These are phyloP conservation scores for Melanocharis versteri DNA, from an alignment of 2,113 vertebrate species.

Conservation along the genomic window DNA sequence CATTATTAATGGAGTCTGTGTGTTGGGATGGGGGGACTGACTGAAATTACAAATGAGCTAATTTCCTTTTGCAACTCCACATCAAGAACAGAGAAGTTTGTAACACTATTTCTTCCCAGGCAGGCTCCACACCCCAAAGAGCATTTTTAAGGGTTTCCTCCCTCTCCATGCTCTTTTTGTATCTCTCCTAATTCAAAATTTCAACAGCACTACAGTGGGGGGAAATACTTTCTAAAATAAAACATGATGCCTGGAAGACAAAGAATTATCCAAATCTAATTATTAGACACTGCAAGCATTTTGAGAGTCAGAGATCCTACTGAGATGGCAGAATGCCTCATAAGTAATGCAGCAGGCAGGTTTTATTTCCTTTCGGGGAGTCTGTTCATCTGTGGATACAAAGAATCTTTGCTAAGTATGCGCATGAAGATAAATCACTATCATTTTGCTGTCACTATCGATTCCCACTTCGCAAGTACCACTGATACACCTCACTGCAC, in stretches of 20 bases:
- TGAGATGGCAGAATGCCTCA: slow-evolving; percentile 31
- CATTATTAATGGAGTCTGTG: slow-evolving; percentile 24
- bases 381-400: slow-evolving; percentile 20
- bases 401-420: slow-evolving; percentile 29
- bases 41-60: slow-evolving; percentile 38
- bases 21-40: slow-evolving; percentile 40
- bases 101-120: slow-evolving; percentile 1
- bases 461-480: not conserved
- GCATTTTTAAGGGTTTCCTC: not conserved
- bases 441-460: not conserved
- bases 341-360: slow-evolving; percentile 29
- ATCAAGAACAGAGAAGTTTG: not conserved
- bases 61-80: slow-evolving; percentile 33
- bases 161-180: not conserved
- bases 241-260: slow-evolving; percentile 30
- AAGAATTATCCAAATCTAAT: slow-evolving; percentile 50
- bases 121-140: not conserved
- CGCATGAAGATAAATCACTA: not conserved
- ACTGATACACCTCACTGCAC: not conserved
- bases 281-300: slow-evolving; percentile 45
- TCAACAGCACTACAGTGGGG: not conserved
- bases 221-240: slow-evolving; percentile 39
- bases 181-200: not conserved
- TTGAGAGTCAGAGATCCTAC: slow-evolving; percentile 38
- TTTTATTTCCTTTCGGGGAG: slow-evolving; percentile 36